Evolutionary conservation across 2,113 vertebrate species (phyloP), one percentile per base, ranked within the genome.

Genomic region (Corythaeola cristata): DNA sequence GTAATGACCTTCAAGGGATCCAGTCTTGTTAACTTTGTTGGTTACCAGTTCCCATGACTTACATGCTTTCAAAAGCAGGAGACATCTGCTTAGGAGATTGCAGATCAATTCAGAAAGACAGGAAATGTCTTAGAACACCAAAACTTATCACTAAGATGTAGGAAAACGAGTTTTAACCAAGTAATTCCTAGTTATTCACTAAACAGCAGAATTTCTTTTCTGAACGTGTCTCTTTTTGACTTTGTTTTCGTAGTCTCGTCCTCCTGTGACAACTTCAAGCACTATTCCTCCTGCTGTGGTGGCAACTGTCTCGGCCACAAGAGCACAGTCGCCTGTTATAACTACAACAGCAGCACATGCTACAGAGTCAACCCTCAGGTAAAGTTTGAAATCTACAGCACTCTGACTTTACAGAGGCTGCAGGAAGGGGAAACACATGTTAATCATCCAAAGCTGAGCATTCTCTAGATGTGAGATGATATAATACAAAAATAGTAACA

Each of bases 311-410:
- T 99, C 99, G 0, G 99, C 99, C 84, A 99, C 98, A 2, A 98
- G 99, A 96, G 99, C 99, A 59, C 99, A 99, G 96, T 99, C 99
- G 62, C 99, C 99, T 23, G 98, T 99, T 86, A 99, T 99, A 93
- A 99, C 98, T 73, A 99, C 99, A 4, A 98, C 99, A 45, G 98
- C 98, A 66, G 98, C 99, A 30, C 99, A 99, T 92, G 98, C 99
- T 79, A 97, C 99, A 14, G 99, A 99, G 41, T 98, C 99, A 63
- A 95, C 98, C 14, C 98, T 99, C 63, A 99, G 99, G 99, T 99
- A 98, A 91, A 96, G 73, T 44, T 63, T 77, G 44, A 32, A 58
- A 30, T 41, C 56, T 39, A 2, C 52, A 52, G 18, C 71, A 47
- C 56, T 75, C 21, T 41, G 41, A 56, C 19, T 75, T 62, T 11